These are phyloP conservation scores for Heliangelus exortis DNA, from an alignment of 2,797 vertebrate species.

Conservation along the genomic window DNA sequence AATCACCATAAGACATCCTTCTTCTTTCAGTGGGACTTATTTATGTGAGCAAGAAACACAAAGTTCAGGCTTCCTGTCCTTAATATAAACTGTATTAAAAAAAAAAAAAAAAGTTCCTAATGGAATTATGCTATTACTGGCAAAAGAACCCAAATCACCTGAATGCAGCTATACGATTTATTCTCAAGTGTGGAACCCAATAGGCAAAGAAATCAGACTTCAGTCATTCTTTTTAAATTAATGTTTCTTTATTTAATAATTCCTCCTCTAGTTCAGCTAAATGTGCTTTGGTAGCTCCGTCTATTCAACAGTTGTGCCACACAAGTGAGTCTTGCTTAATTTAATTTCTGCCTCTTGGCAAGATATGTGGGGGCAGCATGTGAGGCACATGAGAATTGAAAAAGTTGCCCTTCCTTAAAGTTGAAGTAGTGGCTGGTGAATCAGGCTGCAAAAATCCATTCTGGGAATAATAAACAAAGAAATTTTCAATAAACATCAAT, in stretches of 20 bases:
- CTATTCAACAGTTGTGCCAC: background rate
- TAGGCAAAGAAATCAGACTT: background rate
- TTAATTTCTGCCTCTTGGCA: background rate
- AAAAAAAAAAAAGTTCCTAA: background rate
- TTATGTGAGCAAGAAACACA: background rate
- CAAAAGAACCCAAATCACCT: background rate
- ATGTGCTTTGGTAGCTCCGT: background rate
- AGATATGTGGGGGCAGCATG: background rate
- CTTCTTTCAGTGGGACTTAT: background rate
- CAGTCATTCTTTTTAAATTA: background rate
- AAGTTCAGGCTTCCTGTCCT: background rate
- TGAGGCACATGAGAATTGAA: background rate
- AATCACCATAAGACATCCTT: background rate
- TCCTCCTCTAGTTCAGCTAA: background rate
- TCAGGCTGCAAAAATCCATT: background rate
- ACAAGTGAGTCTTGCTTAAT: background rate
- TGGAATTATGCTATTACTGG: background rate
- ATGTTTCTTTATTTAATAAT: background rate
- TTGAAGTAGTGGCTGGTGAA: background rate
- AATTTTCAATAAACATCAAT: background rate
- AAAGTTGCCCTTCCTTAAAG: background rate
- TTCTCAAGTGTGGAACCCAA: background rate
- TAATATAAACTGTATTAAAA: background rate
- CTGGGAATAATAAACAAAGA: background rate
- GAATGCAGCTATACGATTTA: background rate